Evolutionary conservation across 2,797 vertebrate genomes (phyloP), one percentile per base, ranked within the genome.

Genomic region (Chloroceryle inda): DNA sequence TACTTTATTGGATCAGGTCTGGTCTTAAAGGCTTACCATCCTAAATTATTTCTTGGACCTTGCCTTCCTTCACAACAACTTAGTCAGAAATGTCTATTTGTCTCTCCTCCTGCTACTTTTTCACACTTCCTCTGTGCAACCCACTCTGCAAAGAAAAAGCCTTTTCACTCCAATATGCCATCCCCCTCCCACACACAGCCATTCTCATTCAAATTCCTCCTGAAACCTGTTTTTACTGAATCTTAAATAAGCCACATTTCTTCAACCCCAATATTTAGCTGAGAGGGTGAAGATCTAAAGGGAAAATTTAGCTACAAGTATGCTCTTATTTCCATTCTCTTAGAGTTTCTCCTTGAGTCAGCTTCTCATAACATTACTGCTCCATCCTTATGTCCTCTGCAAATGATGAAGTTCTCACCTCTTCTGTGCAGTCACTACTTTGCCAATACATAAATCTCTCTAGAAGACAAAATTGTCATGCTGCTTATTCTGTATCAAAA

Each of bases 61-160:
- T 63, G 31, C 38, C n/a, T 94, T 40, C 55, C 94, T 76, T 92
- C 94, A 85, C 50, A 91, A 80, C 91, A 59, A 12, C 76, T 96
- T 95, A 96, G 85, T 93, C 92, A 96, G 73, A 94, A 92, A 91
- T 73, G 47, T 82, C 81, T 58, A 24, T 89, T 89, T 92, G 68
- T 83, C 92, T 92, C 40, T 94, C 29, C 80, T 82, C 71, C 68
- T 80, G 78, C 49, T 71, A 55, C 89, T 88, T 92, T 83, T 97
- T 96, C 95, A 88, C 94, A 94, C 96, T 88, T 96, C 95, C 91
- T 94, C 91, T 62, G 3, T 20, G 9, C 92, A 92, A 78, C 96
- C 96, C 75, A 96, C 96, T 94, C 68, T 9, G 8, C 11, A 73
- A 61, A 38, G 50, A 89, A 58, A 89, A 92, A 93, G n/a, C 67